These are phyloP conservation scores for Conus canariensis DNA, from an alignment of 2,888 invertebrate genomes.

Conservation along the genomic window DNA sequence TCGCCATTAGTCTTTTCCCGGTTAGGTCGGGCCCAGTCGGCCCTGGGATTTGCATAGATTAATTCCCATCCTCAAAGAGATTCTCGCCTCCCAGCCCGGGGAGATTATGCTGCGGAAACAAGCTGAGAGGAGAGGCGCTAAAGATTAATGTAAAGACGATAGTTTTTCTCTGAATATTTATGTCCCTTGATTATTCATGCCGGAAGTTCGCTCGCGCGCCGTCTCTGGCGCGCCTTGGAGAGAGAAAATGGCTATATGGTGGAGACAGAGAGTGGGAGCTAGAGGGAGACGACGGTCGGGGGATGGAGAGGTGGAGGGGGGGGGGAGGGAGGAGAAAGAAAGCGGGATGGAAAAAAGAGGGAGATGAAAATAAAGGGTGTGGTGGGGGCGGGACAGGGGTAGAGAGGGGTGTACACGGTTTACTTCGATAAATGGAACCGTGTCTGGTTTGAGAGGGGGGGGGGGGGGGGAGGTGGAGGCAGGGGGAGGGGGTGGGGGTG, in stretches of 20 bases:
- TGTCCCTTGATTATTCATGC: background rate
- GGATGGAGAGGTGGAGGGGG: background rate
- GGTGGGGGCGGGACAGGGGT: too few relatives aligned
- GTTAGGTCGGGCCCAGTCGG: background rate
- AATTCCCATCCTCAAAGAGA: conserved; percentile 2
- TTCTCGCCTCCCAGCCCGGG: background rate
- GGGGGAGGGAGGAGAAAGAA: background rate
- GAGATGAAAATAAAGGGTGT: background rate
- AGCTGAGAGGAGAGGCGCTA: conserved; percentile 16
- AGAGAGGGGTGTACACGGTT: too few relatives aligned
- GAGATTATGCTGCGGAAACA: conserved; percentile 30
- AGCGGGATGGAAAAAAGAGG: background rate
- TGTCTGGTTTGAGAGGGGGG: too few relatives aligned
- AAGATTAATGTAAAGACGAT: conserved; percentile 29
- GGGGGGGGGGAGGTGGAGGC: too few relatives aligned
- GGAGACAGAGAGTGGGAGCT: background rate
- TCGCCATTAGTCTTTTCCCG: background rate
- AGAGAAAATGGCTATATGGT: background rate
- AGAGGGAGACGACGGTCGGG: background rate
- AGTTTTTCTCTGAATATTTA: conserved; percentile 22
- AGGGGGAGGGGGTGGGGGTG: too few relatives aligned
- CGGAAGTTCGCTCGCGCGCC: conserved; percentile 4
- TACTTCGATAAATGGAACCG: too few relatives aligned
- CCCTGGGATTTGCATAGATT: conserved; percentile 18
- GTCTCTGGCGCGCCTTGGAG: background rate